Conservation (phyloP, 1,140 invertebrate genomes). For the Drosophila bipectinata region DNA sequence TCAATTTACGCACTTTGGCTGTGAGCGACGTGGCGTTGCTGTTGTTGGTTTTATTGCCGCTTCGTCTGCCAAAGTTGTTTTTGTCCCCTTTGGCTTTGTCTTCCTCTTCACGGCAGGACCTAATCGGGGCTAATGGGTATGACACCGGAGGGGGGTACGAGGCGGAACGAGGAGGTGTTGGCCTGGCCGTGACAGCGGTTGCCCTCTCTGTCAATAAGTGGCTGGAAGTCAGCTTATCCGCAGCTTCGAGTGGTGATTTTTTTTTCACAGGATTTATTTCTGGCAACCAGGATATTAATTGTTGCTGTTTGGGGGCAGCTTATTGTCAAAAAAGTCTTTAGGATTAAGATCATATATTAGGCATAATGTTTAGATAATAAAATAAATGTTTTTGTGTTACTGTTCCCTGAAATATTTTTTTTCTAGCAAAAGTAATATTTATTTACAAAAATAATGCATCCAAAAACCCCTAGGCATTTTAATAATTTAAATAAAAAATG, state of each 20-base stretch:
- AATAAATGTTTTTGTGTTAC: too few species aligned
- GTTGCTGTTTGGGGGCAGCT: slow-evolving; percentile 44
- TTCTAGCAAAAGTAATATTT: background rate
- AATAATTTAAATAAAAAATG: too few species aligned
- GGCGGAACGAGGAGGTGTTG: background rate
- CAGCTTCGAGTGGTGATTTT: background rate
- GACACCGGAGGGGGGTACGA: background rate
- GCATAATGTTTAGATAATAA: background rate
- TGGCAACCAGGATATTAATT: slow-evolving; percentile 27
- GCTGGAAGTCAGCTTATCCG: slow-evolving; percentile 3
- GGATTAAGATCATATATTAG: background rate
- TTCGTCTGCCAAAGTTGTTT: slow-evolving; percentile 7
- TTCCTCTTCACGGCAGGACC: slow-evolving; percentile 19
- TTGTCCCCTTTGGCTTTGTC: slow-evolving; percentile 45
- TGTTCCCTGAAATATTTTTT: too few species aligned
- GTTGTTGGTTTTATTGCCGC: slow-evolving; percentile 21
- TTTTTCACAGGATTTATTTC: background rate
- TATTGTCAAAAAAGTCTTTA: background rate
- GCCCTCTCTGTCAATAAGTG: slow-evolving; percentile 7
- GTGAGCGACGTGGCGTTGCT: slow-evolving; percentile 6
- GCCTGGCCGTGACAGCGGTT: slow-evolving; percentile 4
- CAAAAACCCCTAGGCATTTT: too few species aligned
- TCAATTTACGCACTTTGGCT: slow-evolving; percentile 62
- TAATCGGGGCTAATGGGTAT: slow-evolving; percentile 69
- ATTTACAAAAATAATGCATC: background rate